Percentiles rank a stretch among this genome's conserved stretches.
Evolutionary conservation across 2,113 vertebrate species (phyloP).

Genomic region (Myiozetetes cayanensis): DNA sequence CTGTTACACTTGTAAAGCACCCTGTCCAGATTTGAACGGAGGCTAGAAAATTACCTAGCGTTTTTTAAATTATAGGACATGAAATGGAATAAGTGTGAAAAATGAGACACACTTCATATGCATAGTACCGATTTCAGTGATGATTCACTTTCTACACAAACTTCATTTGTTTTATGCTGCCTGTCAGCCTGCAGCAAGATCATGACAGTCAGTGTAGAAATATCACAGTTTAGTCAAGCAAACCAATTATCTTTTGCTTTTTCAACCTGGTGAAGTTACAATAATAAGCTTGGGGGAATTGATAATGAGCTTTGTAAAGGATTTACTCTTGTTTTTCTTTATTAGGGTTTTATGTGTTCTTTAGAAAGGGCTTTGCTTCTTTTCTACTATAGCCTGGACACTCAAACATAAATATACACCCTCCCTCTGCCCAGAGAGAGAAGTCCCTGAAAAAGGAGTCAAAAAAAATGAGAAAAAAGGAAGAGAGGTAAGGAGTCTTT

Average conservation of each 20-base stretch:
- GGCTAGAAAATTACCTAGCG: neutral
- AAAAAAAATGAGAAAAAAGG: neutral
- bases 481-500: neutral
- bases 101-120: neutral
- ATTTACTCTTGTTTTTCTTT: neutral
- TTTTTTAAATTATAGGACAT: neutral
- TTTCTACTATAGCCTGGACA: neutral
- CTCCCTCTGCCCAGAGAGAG: neutral
- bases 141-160: neutral
- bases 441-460: neutral
- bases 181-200: conserved; percentile 13
- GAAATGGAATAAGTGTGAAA: neutral
- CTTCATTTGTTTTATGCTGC: neutral
- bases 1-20: neutral
- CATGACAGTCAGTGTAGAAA: neutral
- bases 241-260: conserved; percentile 15
- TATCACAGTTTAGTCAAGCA: conserved; percentile 11
- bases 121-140: neutral
- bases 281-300: neutral
- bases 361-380: neutral
- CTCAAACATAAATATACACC: neutral
- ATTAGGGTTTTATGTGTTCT: neutral
- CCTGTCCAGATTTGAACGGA: neutral
- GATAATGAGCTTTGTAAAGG: conserved; percentile 15
- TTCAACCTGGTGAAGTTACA: neutral